Evolutionary conservation across 2,113 vertebrate genomes (phyloP), one percentile per base, ranked within the genome.

Genomic region (Indri indri): DNA sequence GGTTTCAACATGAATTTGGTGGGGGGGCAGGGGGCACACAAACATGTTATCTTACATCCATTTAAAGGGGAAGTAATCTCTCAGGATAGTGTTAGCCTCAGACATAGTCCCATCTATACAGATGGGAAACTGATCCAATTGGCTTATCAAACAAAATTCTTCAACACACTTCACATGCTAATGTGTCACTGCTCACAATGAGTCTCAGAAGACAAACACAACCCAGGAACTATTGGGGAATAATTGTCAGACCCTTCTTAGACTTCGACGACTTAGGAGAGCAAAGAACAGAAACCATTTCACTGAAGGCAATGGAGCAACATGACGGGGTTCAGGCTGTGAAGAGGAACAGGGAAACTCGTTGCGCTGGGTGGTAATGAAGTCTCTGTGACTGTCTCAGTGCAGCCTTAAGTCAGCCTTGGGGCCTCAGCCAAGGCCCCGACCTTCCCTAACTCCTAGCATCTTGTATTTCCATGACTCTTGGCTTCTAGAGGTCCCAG

Each of bases 71-170:
- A 86, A 89, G 47, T 42, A 77, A 76, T 94, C 92, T 95, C 54
- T 81, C 14, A 30, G 23, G 23, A 90, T 52, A 5, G 18, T 50
- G 14, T 70, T 71, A 34, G 32, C 57, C 50, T 92, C 40, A 79
- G 47, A 74, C 32, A 63, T 5, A 37, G 80, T 50, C 40, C 73
- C 18, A 6, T 40, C 83, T 86, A 10, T 42, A 20, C 5, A 42
- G 40, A 68, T 23, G 22, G 11, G 47, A 63, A 92, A 92, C n/a
- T 7, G 10, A 37, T 57, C 82, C 84, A 12, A 65, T 8, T 66
- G 47, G n/a, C 76, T 90, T 59, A 32, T 90, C 88, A 91, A 89
- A 86, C 32, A 65, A 92, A 92, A 50, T 57, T 40, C 45, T 71
- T 81, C 52, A 84, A 59, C 20, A n/a, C 22, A 77, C 30, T 52